Conservation (phyloP, 1,140 invertebrate genomes). For the Triops cancriformis region DNA sequence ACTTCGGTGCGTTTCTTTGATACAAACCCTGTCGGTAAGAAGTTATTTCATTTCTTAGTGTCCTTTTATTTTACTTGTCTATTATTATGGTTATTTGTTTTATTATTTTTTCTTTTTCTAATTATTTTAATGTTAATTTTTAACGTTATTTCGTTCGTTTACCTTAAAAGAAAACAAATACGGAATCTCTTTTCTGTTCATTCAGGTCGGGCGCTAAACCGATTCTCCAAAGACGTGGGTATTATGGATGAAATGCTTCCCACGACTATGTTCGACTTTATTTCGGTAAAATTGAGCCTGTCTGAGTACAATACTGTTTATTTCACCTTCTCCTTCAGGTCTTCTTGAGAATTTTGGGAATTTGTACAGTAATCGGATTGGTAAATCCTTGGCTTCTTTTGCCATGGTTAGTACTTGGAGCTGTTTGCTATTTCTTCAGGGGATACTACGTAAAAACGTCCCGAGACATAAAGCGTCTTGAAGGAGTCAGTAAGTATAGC, state of each 20-base stretch:
- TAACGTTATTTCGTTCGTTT: background rate
- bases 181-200: background rate
- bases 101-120: background rate
- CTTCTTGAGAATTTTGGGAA: constrained; percentile 58
- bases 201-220: constrained; percentile 54
- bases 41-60: background rate
- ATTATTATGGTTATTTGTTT: background rate
- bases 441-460: constrained; percentile 70
- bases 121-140: too few species aligned
- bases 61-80: background rate
- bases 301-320: too few species aligned
- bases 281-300: constrained; percentile 47
- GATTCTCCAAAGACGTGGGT: constrained; percentile 69
- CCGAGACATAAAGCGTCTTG: constrained; percentile 74
- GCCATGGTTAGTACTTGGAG: constrained; percentile 55
- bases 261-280: constrained; percentile 61
- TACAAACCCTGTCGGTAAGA: constrained; percentile 58
- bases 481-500: constrained; percentile 68
- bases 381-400: constrained; percentile 67
- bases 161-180: background rate
- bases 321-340: constrained; percentile 47
- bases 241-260: constrained; percentile 81
- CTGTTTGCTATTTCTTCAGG: constrained; percentile 63
- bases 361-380: constrained; percentile 59
- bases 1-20: constrained; percentile 76